phyloP scores from a whole-genome alignment of 2,797 vertebrate genomes.

The Coregonus sp. region DNA sequence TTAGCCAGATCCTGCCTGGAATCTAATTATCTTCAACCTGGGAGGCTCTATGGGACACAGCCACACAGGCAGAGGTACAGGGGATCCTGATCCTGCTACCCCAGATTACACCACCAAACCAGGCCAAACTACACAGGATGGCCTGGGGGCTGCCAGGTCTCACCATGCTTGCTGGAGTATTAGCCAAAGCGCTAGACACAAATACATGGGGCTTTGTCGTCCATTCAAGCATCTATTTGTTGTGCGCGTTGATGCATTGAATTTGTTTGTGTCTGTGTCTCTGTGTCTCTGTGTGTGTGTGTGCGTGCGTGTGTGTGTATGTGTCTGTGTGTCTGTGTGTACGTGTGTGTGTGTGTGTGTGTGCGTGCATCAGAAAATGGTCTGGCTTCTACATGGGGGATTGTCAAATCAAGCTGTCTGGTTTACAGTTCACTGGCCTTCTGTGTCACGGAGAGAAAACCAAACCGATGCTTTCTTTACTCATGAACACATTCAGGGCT shows the following conservation, averaged over 20 bases:
- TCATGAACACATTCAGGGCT: conserved; percentile 26
- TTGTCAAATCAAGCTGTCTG: conserved; percentile 43
- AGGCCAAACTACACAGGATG: not conserved
- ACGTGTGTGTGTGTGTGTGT: not conserved
- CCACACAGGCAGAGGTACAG: conserved; percentile 30
- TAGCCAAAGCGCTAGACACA: not conserved
- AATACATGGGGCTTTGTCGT: not conserved
- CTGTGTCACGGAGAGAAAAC: conserved; percentile 44
- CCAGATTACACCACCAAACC: not conserved
- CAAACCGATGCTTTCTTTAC: conserved; percentile 32
- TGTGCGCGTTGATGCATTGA: conserved; percentile 20
- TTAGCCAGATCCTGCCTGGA: conserved; percentile 62
- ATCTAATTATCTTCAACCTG: conserved; percentile 56
- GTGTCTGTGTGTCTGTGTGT: conserved; percentile 9
- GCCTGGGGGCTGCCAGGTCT: not conserved
- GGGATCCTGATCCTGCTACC: conserved; percentile 31
- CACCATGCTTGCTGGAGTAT: not conserved
- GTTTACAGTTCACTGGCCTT: conserved; percentile 53
- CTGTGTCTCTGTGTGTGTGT: conserved; percentile 38
- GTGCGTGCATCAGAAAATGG: not conserved
- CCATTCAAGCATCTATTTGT: conserved; percentile 1
- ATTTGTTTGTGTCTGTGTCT: conserved; percentile 23
- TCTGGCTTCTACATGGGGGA: conserved; percentile 29
- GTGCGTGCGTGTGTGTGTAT: conserved; percentile 13
- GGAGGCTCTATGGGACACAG: conserved; percentile 39